These are phyloP conservation scores for Meleagris gallopavo DNA, from an alignment of 2,113 vertebrate species.

Conservation along the genomic window DNA sequence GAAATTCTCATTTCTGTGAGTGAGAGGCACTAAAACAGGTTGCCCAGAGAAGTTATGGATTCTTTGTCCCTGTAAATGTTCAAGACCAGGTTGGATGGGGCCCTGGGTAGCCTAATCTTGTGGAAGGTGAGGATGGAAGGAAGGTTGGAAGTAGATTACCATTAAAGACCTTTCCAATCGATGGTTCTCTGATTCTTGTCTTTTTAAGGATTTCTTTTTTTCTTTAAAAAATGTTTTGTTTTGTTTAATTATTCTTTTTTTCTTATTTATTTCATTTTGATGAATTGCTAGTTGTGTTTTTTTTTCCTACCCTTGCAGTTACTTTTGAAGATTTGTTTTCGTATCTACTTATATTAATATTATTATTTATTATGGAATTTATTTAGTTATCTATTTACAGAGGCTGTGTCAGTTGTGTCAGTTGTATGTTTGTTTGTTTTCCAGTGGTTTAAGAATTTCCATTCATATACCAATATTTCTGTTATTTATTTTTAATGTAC, in stretches of 20 bases:
- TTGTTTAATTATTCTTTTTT: too few species aligned
- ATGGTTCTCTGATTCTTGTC: not conserved
- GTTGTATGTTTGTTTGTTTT: not conserved
- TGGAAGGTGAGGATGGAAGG: too few species aligned
- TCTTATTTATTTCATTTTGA: too few species aligned
- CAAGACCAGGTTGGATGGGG: too few species aligned
- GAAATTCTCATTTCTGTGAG: too few species aligned
- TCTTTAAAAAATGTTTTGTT: not conserved
- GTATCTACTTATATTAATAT: not conserved
- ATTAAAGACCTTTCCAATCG: not conserved
- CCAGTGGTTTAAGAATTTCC: not conserved
- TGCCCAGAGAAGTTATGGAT: too few species aligned
- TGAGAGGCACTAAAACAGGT: too few species aligned
- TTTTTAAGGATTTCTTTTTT: not conserved
- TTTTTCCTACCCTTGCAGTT: rapidly evolving
- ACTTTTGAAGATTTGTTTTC: not conserved
- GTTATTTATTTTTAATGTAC: not conserved
- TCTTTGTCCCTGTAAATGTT: too few species aligned
- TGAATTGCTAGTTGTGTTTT: not conserved
- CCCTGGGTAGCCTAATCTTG: too few species aligned
- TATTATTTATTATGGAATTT: not conserved
- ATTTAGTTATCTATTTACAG: not conserved
- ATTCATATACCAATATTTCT: not conserved
- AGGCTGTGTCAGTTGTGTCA: not conserved
- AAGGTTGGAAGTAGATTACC: not conserved